phyloP scores from a whole-genome alignment of 1,140 invertebrate genomes.

The Caenorhabditis latens region DNA sequence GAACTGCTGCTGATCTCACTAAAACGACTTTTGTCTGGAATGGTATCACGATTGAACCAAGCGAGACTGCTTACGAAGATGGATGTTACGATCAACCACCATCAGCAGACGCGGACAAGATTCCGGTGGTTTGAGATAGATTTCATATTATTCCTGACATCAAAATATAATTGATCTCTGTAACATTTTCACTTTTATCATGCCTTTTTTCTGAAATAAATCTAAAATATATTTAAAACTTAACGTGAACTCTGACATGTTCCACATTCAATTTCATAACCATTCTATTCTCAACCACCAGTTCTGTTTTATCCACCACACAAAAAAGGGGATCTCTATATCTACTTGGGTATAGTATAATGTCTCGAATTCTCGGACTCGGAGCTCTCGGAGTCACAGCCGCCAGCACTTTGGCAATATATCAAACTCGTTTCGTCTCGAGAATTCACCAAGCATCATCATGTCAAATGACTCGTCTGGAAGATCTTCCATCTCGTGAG shows the following conservation, averaged over 20 bases:
- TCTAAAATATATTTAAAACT: no score
- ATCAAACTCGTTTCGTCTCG: background rate
- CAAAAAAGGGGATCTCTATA: background rate
- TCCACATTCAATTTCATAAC: no score
- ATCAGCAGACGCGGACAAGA: background rate
- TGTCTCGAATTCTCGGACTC: background rate
- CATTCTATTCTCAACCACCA: no score
- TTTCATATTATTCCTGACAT: no score
- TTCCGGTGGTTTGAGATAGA: background rate
- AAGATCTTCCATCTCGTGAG: slow-evolving; percentile 4
- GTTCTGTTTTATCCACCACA: no score
- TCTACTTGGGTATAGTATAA: background rate
- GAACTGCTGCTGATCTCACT: slow-evolving; percentile 30
- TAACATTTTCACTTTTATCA: no score
- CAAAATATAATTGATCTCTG: no score
- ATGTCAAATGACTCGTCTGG: no score
- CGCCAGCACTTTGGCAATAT: background rate
- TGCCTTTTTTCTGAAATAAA: no score
- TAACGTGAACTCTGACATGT: no score
- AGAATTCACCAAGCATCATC: background rate
- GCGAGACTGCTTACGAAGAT: background rate
- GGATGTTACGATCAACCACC: background rate
- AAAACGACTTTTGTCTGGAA: slow-evolving; percentile 6
- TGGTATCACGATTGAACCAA: slow-evolving; percentile 1
- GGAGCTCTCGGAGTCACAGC: background rate